Base-by-base conservation (phyloP, 2,888 invertebrate species). In the Byasa hedistus region DNA sequence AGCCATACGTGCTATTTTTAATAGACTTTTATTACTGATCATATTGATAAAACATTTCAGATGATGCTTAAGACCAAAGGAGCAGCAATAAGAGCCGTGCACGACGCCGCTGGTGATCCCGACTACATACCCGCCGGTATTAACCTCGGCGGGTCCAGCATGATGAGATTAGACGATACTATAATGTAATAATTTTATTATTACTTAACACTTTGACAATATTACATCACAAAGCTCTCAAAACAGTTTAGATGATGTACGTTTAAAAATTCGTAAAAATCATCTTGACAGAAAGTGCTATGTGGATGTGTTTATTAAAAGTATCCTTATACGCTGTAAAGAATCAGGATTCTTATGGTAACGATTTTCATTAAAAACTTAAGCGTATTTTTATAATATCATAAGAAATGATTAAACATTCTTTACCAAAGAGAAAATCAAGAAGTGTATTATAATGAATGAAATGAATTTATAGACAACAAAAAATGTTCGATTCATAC, bases 41-140 rank as follows among this genome's bases (percentile, higher is more conserved):
- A 48, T 4, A 48, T 19, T 48, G 48, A 48, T n/a, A 48, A n/a
- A n/a, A 48, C 5, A 48, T n/a, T 54, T 54, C 66, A 87, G 86
- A 70, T 71, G 15, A 73, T 86, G 69, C 8, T 84, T 8, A 59
- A 64, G 10, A 69, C 70, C 10, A 71, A 78, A 39, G 87, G 81
- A 0, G 76, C 75, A 36, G 82, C 87, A 0, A 67, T 76, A 8
- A 76, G 84, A 1, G 81, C 81, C 8, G 21, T 76, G 1, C 70
- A 78, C 58, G 70, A 74, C 0, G 65, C 71, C 0, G 60, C 61
- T 0, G 72, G 79, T 0, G 66, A 72, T 5, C 32, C 67, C 0
- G 68, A 67, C 4, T 66, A 71, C 32, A 86, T 90, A 24, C 90
- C 90, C 0, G 85, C 89, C 0, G 90, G 89, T 0, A 68, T 90